These are phyloP conservation scores for Excalfactoria chinensis DNA, from an alignment of 2,113 vertebrate genomes.

Conservation along the genomic window DNA sequence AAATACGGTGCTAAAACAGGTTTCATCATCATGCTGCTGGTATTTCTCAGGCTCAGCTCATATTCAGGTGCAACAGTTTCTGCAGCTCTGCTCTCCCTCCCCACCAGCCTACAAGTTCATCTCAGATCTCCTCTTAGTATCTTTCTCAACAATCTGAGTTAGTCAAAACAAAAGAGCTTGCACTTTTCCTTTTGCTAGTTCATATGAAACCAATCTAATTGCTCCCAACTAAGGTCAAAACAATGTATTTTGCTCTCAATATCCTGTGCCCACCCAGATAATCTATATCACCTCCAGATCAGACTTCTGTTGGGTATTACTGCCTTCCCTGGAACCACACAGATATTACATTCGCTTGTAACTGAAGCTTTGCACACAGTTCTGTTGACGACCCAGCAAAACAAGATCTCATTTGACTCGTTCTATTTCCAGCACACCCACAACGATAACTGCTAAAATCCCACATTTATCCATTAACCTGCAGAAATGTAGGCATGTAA, in stretches of 20 bases:
- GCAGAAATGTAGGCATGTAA: neutral
- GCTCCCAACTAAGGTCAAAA: constrained; percentile 4
- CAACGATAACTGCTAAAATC: neutral
- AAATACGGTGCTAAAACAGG: constrained; percentile 40
- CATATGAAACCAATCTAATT: neutral
- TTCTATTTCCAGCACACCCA: neutral
- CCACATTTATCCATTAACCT: neutral
- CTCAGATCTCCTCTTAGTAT: neutral
- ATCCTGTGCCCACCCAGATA: neutral
- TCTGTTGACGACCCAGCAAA: neutral
- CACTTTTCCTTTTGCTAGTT: neutral
- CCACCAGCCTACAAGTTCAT: neutral
- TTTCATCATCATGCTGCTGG: neutral
- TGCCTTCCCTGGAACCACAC: neutral
- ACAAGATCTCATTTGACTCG: neutral
- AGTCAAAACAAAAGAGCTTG: neutral
- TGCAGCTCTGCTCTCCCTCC: constrained; percentile 7
- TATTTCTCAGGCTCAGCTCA: neutral
- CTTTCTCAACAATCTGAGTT: neutral
- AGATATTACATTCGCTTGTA: neutral
- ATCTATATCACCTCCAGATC: neutral
- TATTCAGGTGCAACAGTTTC: neutral
- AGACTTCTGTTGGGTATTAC: neutral
- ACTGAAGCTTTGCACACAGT: neutral
- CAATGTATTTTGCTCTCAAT: constrained; percentile 3